phyloP scores from a whole-genome alignment of 2,113 vertebrate genomes.

The Ceyx cyanopectus region DNA sequence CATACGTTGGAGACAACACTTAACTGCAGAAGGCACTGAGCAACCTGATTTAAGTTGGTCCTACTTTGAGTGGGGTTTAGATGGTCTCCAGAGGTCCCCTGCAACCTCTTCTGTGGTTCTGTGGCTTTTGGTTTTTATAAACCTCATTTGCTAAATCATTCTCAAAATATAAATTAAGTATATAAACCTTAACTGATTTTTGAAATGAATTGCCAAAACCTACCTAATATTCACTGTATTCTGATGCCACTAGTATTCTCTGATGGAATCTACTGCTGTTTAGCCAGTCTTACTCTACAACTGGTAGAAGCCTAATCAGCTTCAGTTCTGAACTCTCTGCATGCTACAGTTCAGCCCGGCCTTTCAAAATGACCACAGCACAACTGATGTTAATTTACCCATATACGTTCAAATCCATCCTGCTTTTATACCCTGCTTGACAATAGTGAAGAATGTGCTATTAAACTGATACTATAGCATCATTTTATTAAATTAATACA shows the following conservation, averaged over 20 bases:
- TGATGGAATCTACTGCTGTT: neutral
- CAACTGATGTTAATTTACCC: neutral
- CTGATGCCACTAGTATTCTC: neutral
- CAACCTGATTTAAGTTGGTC: neutral
- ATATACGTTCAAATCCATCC: neutral
- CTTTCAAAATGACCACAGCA: conserved; percentile 1
- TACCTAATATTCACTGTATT: neutral
- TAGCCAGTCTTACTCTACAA: neutral
- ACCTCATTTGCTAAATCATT: neutral
- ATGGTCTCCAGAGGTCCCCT: neutral
- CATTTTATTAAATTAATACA: neutral
- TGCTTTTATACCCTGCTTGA: neutral
- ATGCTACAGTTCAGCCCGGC: neutral
- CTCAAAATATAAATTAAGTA: neutral
- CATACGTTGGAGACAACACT: neutral
- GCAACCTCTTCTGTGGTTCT: neutral
- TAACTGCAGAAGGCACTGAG: neutral
- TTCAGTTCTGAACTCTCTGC: neutral
- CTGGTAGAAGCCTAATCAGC: neutral
- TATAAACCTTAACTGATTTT: neutral
- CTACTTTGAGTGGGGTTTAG: neutral
- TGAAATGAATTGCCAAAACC: neutral
- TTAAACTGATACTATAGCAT: neutral
- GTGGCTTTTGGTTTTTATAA: neutral
- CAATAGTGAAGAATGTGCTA: neutral